These are phyloP conservation scores for Platalea minor DNA, from an alignment of 2,797 vertebrate species.

Conservation along the genomic window DNA sequence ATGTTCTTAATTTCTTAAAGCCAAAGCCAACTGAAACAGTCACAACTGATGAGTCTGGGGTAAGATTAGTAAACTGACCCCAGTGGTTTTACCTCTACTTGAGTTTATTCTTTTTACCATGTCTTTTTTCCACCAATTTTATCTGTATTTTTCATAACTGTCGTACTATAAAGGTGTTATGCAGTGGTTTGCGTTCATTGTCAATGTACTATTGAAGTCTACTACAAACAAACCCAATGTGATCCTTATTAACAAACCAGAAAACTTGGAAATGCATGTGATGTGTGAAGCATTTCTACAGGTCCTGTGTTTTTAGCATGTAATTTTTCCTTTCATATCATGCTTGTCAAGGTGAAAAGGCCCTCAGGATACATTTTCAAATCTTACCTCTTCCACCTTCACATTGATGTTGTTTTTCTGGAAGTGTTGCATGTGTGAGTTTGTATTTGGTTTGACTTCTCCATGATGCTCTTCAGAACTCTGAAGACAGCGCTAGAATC, in stretches of 20 bases:
- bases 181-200: constrained; percentile 74
- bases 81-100: constrained; percentile 78
- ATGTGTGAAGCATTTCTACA: constrained; percentile 71
- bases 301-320: constrained; percentile 77
- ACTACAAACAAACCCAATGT: constrained; percentile 53
- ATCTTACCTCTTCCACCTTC: constrained; percentile 73
- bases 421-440: constrained; percentile 67
- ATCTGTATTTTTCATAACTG: constrained; percentile 73
- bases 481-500: constrained; percentile 96
- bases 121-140: constrained; percentile 71
- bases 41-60: constrained; percentile 96
- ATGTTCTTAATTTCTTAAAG: constrained; percentile 98
- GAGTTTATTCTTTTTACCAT: constrained; percentile 80
- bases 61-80: constrained; percentile 86
- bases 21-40: constrained; percentile 99
- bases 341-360: constrained; percentile 71
- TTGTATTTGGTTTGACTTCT: constrained; percentile 73
- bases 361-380: constrained; percentile 68
- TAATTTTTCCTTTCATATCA: constrained; percentile 74
- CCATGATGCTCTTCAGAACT: constrained; percentile 85
- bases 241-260: constrained; percentile 71
- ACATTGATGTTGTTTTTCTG: constrained; percentile 73
- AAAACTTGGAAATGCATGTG: constrained; percentile 79
- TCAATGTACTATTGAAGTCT: constrained; percentile 70
- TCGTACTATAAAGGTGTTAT: constrained; percentile 73